Conservation (phyloP, 2,888 invertebrate species). For the Drosophila anceps region DNA sequence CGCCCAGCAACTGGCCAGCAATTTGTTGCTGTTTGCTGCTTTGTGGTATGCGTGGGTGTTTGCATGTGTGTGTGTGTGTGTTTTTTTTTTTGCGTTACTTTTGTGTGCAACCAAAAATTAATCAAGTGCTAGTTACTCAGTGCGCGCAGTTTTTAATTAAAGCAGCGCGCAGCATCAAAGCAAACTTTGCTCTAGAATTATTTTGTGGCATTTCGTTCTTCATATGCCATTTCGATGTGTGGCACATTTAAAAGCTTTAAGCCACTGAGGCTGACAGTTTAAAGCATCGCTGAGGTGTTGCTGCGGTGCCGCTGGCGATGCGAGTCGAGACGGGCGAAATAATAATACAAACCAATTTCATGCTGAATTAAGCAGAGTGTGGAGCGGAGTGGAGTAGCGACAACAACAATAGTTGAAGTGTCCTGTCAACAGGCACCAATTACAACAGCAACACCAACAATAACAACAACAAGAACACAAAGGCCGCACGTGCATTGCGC, state of each 20-base stretch:
- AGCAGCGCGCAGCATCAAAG: constrained; percentile 71
- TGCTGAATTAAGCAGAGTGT: constrained; percentile 82
- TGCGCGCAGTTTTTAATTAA: constrained; percentile 77
- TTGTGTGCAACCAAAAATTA: constrained; percentile 81
- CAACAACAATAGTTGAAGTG: constrained; percentile 84
- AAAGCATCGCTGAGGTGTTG: constrained; percentile 58
- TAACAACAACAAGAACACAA: constrained; percentile 51
- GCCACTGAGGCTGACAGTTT: constrained; percentile 41
- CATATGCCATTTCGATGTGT: not conserved
- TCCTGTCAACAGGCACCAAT: constrained; percentile 81
- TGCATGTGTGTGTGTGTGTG: constrained; percentile 12
- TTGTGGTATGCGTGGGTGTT: constrained; percentile 26
- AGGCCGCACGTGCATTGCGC: constrained; percentile 81
- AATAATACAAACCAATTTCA: constrained; percentile 84
- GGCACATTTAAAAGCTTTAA: constrained; percentile 53
- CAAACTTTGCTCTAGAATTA: constrained; percentile 54
- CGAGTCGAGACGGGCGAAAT: constrained; percentile 57
- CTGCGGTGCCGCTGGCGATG: constrained; percentile 57
- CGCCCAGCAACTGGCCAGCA: constrained; percentile 55
- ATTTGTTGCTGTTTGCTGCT: constrained; percentile 58
- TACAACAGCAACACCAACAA: constrained; percentile 35
- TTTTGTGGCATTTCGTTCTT: not conserved
- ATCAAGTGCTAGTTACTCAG: constrained; percentile 80
- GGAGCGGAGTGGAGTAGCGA: constrained; percentile 18
- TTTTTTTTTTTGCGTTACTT: constrained; percentile 65